Percentiles rank a stretch among this genome's conserved stretches.
Conservation (phyloP, 2,113 vertebrate species). For the Stigmatopora nigra region DNA sequence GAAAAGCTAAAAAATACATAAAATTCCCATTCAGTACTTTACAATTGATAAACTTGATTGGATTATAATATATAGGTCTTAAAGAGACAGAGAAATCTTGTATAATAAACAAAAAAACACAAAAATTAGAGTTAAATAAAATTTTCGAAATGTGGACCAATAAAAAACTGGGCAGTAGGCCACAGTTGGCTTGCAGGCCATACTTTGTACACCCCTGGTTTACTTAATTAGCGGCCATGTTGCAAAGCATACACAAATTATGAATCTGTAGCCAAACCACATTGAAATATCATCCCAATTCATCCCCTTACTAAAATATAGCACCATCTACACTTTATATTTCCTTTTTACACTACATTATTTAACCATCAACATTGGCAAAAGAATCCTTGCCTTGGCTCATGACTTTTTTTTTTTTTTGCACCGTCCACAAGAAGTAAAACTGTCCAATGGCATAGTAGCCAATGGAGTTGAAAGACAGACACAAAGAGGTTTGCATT, state of each 20-base stretch:
- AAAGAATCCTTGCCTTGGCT: not conserved
- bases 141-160: no score
- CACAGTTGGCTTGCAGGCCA: no score
- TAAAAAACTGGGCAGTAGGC: no score
- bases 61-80: no score
- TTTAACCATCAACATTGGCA: not conserved
- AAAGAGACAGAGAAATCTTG: no score
- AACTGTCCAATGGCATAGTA: not conserved
- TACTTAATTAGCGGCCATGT: no score
- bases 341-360: not conserved
- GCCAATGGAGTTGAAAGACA: slow-evolving; percentile 1
- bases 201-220: no score
- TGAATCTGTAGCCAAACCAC: not conserved
- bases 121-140: not conserved
- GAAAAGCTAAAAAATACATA: not conserved
- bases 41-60: no score
- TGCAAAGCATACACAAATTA: not conserved
- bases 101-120: not conserved
- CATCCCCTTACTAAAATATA: not conserved
- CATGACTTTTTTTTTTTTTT: not conserved
- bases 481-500: not conserved
- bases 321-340: not conserved
- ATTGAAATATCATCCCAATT: not conserved
- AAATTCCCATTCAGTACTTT: no score
- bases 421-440: not conserved